Evolutionary conservation across 2,113 vertebrate species (phyloP).

Genomic region (Corythoichthys intestinalis): DNA sequence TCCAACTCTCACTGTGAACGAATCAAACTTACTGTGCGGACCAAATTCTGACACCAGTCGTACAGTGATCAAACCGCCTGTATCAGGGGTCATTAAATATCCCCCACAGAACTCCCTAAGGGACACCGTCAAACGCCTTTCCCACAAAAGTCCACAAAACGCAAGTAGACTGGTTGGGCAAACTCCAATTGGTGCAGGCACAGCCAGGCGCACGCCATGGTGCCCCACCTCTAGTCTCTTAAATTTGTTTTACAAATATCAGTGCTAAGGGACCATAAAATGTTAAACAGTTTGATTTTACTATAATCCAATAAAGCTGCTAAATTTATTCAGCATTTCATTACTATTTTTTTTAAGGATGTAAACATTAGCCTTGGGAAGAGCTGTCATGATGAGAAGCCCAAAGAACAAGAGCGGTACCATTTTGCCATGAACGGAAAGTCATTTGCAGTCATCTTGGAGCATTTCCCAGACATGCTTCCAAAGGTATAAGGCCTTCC

Average conservation of each 20-base stretch:
- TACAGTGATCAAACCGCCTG: no score
- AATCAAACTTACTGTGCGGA: no score
- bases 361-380: constrained; percentile 82
- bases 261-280: neutral
- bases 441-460: constrained; percentile 88
- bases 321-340: neutral
- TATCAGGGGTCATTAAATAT: no score
- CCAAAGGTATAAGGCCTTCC: constrained; percentile 78
- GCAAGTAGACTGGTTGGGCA: no score
- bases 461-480: constrained; percentile 93
- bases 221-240: no score
- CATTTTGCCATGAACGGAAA: constrained; percentile 98
- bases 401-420: constrained; percentile 70
- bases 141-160: no score
- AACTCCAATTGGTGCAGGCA: no score
- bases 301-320: neutral
- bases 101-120: no score
- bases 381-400: constrained; percentile 75
- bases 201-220: no score
- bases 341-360: constrained; percentile 62
- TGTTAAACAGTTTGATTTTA: neutral
- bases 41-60: no score
- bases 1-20: no score
- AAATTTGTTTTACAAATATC: neutral
- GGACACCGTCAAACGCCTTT: no score